Base-by-base conservation (phyloP, 2,797 vertebrate species). In the Oryzias dopingdopingensis region DNA sequence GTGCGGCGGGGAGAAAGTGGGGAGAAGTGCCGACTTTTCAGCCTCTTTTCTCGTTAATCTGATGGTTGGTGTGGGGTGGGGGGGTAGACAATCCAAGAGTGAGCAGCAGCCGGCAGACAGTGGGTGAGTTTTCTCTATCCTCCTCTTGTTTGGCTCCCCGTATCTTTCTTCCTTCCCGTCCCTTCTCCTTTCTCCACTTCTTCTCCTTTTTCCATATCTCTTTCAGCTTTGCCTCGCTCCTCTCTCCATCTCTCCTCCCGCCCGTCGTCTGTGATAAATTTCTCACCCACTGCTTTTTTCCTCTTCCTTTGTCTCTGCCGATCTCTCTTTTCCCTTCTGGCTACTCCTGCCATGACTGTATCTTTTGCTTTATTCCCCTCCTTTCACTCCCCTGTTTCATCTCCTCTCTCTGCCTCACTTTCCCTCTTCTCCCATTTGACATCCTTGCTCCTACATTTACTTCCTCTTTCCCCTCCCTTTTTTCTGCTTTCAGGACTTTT, bases 401-500 rank as follows among this genome's bases (percentile, higher is more conserved):
- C 51, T 43, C 13, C 44, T 55, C 58, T 6, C 24, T 60, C 56
- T 56, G 51, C 48, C 46, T 24, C 2, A 44, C 18, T 65, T 62
- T 42, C 54, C 54, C n/a, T 18, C 54, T 64, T 56, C 62, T 45
- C 70, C 64, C 37, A 22, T 67, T 72, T 65, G 67, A 67, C 69
- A 44, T 69, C 76, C 57, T 65, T 66, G 13, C 47, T 57, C 70
- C 37, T 62, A 62, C n/a, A 1, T 42, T 72, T 55, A 15, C 67
- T 76, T 70, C 66, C 56, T 62, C 61, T 55, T 52, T 49, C 50
- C 56, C 75, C 59, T 58, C 70, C 53, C 26, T n/a, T 44, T 54
- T 49, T 78, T 74, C 70, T 52, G 84, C 88, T 90, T 59, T 80
- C 83, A 88, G 89, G 87, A 86, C 83, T 80, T 53, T 84, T 82